A percentile compares a stretch with the other conserved stretches of the same genome.
These are phyloP conservation scores for Uloborus plumipes DNA, from an alignment of 2,888 invertebrate genomes.

Conservation along the genomic window DNA sequence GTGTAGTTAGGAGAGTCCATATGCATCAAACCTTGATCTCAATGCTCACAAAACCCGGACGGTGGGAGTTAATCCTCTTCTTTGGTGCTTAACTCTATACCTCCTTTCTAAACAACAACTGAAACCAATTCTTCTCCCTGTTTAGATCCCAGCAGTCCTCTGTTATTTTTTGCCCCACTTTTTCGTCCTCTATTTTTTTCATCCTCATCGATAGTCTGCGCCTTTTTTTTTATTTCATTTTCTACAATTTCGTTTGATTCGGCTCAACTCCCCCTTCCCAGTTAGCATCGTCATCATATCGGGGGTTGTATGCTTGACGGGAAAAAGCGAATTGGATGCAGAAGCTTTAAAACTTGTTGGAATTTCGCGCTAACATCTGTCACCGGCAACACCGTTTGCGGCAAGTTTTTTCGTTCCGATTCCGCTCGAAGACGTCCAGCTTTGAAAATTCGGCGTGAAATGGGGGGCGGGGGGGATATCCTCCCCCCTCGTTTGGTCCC, in stretches of 20 bases:
- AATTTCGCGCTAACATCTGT: constrained; percentile 29
- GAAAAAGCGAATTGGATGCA: constrained; percentile 18
- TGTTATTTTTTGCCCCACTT: constrained; percentile 31
- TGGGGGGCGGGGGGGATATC: neutral
- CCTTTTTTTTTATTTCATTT: constrained; percentile 42
- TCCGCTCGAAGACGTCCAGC: constrained; percentile 5
- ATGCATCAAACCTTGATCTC: constrained; percentile 32
- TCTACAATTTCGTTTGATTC: constrained; percentile 47
- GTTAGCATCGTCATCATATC: neutral
- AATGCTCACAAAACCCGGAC: constrained; percentile 6
- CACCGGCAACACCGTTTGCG: constrained; percentile 9
- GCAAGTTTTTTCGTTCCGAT: neutral
- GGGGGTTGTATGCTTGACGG: constrained; percentile 21
- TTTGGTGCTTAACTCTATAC: constrained; percentile 48
- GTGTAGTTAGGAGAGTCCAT: constrained; percentile 38
- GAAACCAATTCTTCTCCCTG: constrained; percentile 24
- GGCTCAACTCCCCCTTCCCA: constrained; percentile 25
- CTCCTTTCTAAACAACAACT: constrained; percentile 44
- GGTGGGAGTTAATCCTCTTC: constrained; percentile 48
- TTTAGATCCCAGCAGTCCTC: constrained; percentile 19
- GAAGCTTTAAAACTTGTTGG: constrained; percentile 15
- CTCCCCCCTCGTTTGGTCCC: neutral
- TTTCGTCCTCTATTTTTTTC: constrained; percentile 17
- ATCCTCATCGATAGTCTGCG: constrained; percentile 16
- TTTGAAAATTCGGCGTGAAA: constrained; percentile 8